phyloP scores from a whole-genome alignment of 2,888 invertebrate genomes.

The Orthosia cruda region DNA sequence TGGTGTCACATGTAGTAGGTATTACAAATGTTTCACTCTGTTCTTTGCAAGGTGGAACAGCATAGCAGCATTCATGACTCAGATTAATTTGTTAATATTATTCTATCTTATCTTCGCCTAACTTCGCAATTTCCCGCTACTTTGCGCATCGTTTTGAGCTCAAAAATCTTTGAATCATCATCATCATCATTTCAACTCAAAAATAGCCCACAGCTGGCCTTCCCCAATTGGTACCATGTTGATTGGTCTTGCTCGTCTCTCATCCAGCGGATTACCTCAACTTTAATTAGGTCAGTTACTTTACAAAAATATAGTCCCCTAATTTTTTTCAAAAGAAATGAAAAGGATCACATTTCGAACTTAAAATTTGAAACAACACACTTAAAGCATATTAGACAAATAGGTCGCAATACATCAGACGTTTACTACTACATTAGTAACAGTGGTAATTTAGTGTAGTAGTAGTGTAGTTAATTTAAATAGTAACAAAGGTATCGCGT shows the following conservation, averaged over 20 bases:
- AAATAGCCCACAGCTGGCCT: too few relatives aligned
- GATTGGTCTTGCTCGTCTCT: too few relatives aligned
- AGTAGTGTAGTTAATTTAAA: conserved; percentile 52
- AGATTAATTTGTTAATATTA: too few relatives aligned
- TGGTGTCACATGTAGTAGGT: not conserved
- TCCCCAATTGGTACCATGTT: too few relatives aligned
- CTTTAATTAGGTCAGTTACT: too few relatives aligned
- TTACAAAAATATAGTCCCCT: not conserved
- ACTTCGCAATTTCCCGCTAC: not conserved
- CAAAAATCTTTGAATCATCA: too few relatives aligned
- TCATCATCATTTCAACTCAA: too few relatives aligned
- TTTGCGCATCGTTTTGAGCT: not conserved
- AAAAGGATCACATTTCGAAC: not conserved
- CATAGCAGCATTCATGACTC: not conserved
- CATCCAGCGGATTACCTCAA: too few relatives aligned
- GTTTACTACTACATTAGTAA: conserved; percentile 8
- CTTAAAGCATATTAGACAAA: conserved; percentile 21
- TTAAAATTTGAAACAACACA: not conserved
- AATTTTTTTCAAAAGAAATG: not conserved
- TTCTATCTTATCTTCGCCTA: not conserved
- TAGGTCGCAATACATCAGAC: conserved; percentile 3
- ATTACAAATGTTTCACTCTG: not conserved
- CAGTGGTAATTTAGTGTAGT: conserved; percentile 23
- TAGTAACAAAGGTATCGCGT: conserved; percentile 52
- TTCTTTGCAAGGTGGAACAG: not conserved